Evolutionary conservation across 2,888 invertebrate genomes (phyloP).

Genomic region (Mactromeris polynyma): DNA sequence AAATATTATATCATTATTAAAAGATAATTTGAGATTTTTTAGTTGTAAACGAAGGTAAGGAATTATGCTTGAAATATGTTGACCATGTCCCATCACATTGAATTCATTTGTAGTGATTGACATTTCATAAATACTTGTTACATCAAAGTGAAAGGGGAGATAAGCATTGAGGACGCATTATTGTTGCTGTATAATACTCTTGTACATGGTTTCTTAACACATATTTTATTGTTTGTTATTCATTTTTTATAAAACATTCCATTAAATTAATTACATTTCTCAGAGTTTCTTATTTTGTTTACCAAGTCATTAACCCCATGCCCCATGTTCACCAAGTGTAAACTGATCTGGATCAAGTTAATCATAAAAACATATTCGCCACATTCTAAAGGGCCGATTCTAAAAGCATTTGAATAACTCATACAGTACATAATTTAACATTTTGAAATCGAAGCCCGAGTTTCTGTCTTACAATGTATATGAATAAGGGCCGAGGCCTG

Average conservation of each 20-base stretch:
- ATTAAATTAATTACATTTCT: slow-evolving; percentile 1
- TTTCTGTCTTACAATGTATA: no score
- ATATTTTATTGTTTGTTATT: slow-evolving; percentile 35
- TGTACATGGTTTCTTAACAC: slow-evolving; percentile 24
- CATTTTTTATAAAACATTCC: slow-evolving; percentile 42
- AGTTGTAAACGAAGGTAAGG: no score
- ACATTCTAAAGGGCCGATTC: no score
- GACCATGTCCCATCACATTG: neutral
- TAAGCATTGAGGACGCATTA: neutral
- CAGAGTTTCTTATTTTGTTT: neutral
- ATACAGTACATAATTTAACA: no score
- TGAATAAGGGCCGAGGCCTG: no score
- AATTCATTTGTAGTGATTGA: neutral
- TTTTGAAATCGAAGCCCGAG: no score
- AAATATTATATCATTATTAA: neutral
- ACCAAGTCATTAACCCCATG: no score
- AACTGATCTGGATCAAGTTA: no score
- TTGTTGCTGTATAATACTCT: slow-evolving; percentile 5
- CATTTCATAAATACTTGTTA: neutral
- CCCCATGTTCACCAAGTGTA: no score
- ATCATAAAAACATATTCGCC: no score
- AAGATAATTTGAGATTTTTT: neutral
- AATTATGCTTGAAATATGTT: no score
- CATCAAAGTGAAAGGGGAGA: neutral
- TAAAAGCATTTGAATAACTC: no score